Evolutionary conservation across 64 coral and sea anemone genomes (phyloP).

Genomic region (Pocillopora damicornis): DNA sequence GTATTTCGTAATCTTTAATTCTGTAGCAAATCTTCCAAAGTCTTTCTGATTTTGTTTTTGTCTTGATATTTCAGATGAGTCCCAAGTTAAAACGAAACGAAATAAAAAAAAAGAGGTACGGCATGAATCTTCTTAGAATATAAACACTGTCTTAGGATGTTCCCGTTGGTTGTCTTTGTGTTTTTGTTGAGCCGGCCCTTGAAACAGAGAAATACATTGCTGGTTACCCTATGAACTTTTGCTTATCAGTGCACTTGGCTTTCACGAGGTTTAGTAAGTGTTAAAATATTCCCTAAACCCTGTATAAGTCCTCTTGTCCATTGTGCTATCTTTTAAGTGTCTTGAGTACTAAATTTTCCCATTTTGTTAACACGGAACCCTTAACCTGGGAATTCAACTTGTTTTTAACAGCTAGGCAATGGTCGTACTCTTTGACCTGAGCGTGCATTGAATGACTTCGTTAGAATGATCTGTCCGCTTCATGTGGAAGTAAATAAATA

Average conservation of each 20-base stretch:
- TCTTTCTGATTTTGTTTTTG: no score
- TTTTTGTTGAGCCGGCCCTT: not conserved
- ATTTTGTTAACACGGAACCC: not conserved
- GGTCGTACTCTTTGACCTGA: no score
- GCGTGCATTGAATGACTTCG: no score
- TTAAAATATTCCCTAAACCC: not conserved
- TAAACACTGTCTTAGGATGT: no score
- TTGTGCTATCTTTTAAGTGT: not conserved
- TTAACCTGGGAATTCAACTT: not conserved
- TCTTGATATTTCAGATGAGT: no score
- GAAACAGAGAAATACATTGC: not conserved
- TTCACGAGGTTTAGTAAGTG: not conserved
- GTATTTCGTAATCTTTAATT: no score
- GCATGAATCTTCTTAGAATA: no score
- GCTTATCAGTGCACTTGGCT: constrained; percentile 1
- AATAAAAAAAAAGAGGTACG: not conserved
- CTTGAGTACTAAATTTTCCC: constrained; percentile 8
- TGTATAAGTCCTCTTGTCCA: not conserved
- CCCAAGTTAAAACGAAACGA: constrained; percentile 6
- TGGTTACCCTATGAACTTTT: no score
- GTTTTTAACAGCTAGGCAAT: not conserved
- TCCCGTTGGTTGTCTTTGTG: not conserved
- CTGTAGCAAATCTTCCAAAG: not conserved
- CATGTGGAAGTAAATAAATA: not conserved
- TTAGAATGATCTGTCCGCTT: not conserved